Percentiles rank a stretch among this genome's conserved stretches.
phyloP scores from a whole-genome alignment of 2,113 vertebrate genomes.

The Hystrix brachyura region DNA sequence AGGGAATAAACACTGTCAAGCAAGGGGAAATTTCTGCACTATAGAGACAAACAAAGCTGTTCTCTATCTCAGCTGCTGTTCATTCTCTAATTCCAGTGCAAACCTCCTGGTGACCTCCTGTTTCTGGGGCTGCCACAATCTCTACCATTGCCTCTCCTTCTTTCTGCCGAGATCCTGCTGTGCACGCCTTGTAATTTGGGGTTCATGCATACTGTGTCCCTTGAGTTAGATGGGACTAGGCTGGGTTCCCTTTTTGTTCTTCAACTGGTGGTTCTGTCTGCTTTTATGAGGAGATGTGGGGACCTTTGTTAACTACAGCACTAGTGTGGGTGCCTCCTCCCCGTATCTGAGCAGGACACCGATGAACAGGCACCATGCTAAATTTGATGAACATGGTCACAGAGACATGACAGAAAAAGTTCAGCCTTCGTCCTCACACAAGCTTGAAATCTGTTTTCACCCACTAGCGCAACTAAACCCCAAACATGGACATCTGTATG shows the following conservation, averaged over 20 bases:
- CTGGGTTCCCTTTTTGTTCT: not conserved
- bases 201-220: not conserved
- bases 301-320: not conserved
- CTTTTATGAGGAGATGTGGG: not conserved
- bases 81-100: not conserved
- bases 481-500: rapidly evolving
- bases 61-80: not conserved
- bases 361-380: rapidly evolving
- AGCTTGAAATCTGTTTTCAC: too few relatives aligned
- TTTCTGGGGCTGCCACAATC: not conserved
- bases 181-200: not conserved
- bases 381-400: not conserved
- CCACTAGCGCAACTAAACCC: not conserved
- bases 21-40: not conserved
- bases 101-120: not conserved
- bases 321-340: not conserved
- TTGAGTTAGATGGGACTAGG: not conserved
- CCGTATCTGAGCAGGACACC: not conserved
- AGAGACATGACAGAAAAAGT: not conserved
- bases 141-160: not conserved
- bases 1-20: not conserved
- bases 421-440: not conserved
- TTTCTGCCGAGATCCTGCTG: not conserved
- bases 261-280: not conserved
- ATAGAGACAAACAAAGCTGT: not conserved